Conservation (phyloP, 2,113 vertebrate genomes). For the Trematomus loennbergii region DNA sequence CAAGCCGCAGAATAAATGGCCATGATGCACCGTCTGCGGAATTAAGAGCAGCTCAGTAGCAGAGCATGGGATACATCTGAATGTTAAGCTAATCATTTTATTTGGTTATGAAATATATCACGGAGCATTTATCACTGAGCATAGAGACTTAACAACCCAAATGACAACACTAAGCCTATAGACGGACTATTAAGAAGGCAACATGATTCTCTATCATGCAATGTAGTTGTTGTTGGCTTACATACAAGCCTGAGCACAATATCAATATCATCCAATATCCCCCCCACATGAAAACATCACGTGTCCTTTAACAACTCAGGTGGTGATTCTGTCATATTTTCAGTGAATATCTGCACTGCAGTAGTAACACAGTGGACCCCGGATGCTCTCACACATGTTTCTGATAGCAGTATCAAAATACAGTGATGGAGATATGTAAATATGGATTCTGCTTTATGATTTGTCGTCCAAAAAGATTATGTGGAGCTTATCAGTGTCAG, state of each 20-base stretch:
- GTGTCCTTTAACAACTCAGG: constrained; percentile 13
- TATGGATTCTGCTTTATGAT: constrained; percentile 30
- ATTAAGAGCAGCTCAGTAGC: background rate
- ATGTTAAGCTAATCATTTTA: background rate
- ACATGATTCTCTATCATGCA: constrained; percentile 1
- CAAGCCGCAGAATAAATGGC: constrained; percentile 32
- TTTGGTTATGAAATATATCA: background rate
- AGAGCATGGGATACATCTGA: background rate
- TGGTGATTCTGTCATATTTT: constrained; percentile 47
- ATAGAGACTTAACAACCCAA: background rate
- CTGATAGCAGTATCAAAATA: constrained; percentile 48
- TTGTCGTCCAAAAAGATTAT: background rate
- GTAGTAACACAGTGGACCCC: constrained; percentile 44
- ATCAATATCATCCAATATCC: constrained; percentile 1
- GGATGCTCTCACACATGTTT: constrained; percentile 33
- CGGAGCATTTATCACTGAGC: background rate
- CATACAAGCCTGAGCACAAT: background rate
- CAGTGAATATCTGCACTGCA: constrained; percentile 67
- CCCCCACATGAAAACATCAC: background rate
- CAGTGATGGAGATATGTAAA: constrained; percentile 33
- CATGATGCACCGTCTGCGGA: constrained; percentile 3
- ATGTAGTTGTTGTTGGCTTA: constrained; percentile 2
- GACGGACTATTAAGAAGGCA: background rate
- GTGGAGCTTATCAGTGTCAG: constrained; percentile 19
- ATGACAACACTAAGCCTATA: background rate